These are phyloP conservation scores for Chrysolina oricalcia DNA, from an alignment of 2,888 invertebrate genomes.

Conservation along the genomic window DNA sequence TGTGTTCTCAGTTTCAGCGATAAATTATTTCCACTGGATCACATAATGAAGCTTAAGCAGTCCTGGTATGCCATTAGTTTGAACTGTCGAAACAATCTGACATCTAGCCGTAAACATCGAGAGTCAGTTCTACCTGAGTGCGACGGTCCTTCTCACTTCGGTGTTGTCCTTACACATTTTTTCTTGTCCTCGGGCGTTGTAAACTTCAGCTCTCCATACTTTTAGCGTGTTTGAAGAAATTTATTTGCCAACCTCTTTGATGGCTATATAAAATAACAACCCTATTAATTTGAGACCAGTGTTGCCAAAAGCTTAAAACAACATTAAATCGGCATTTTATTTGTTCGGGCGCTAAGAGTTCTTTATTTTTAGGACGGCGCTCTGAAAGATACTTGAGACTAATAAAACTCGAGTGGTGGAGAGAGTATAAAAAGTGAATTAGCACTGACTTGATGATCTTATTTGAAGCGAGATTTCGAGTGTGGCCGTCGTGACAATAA, in stretches of 20 bases:
- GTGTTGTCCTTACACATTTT: constrained; percentile 61
- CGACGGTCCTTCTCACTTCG: constrained; percentile 57
- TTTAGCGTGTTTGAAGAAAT: constrained; percentile 64
- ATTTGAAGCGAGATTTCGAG: constrained; percentile 16
- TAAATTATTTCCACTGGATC: neutral
- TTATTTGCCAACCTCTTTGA: constrained; percentile 64
- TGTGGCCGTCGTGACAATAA: constrained; percentile 17
- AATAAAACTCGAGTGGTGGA: constrained; percentile 51
- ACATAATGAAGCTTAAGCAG: constrained; percentile 18
- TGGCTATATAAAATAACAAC: constrained; percentile 62
- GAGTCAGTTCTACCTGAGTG: constrained; percentile 57
- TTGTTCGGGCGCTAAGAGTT: constrained; percentile 43
- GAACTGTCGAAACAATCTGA: constrained; percentile 27
- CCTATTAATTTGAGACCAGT: constrained; percentile 52
- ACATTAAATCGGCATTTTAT: constrained; percentile 53
- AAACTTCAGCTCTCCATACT: constrained; percentile 65
- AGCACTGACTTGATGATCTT: constrained; percentile 44
- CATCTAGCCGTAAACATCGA: constrained; percentile 60
- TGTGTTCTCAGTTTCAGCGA: constrained; percentile 3
- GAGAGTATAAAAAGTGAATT: constrained; percentile 46
- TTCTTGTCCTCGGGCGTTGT: constrained; percentile 63
- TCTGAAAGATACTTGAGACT: constrained; percentile 45
- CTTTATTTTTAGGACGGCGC: constrained; percentile 43
- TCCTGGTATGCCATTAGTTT: constrained; percentile 35
- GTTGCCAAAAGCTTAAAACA: constrained; percentile 53